Evolutionary conservation across 1,140 invertebrate species (phyloP).

Genomic region (Drosophila lini): DNA sequence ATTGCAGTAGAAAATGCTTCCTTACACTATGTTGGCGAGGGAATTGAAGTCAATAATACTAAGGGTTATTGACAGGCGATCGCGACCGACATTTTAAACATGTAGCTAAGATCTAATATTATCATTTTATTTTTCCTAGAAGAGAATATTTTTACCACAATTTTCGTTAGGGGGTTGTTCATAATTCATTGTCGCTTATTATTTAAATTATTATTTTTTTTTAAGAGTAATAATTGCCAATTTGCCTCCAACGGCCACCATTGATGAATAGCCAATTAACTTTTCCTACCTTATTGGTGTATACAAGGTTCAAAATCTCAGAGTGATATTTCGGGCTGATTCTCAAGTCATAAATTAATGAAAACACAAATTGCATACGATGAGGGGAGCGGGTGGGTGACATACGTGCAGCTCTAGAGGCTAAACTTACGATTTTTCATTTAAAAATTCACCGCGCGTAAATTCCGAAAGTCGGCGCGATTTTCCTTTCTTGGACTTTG

Average conservation of each 20-base stretch:
- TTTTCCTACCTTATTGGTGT: not conserved
- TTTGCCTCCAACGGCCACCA: not conserved
- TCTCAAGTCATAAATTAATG: conserved; percentile 49
- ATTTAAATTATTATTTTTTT: not conserved
- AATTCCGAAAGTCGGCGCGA: conserved; percentile 84
- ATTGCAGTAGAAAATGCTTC: conserved; percentile 46
- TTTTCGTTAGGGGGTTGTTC: not conserved
- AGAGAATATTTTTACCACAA: not conserved
- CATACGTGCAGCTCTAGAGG: conserved; percentile 7
- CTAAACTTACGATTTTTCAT: conserved; percentile 84
- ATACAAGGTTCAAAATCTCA: not conserved
- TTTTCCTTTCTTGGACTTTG: conserved; percentile 78
- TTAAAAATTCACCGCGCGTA: conserved; percentile 85
- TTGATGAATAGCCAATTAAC: not conserved
- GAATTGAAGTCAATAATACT: not conserved
- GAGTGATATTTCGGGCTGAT: conserved; percentile 5
- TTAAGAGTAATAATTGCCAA: not conserved
- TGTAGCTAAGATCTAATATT: not conserved
- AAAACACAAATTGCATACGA: conserved; percentile 21
- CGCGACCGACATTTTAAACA: not conserved
- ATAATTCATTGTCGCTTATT: not conserved
- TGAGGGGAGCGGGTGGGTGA: not conserved
- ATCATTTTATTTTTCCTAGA: not conserved
- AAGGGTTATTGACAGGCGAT: not conserved
- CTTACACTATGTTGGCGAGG: conserved; percentile 4